These are phyloP conservation scores for Chorisops tibialis DNA, from an alignment of 2,888 invertebrate genomes.

Conservation along the genomic window DNA sequence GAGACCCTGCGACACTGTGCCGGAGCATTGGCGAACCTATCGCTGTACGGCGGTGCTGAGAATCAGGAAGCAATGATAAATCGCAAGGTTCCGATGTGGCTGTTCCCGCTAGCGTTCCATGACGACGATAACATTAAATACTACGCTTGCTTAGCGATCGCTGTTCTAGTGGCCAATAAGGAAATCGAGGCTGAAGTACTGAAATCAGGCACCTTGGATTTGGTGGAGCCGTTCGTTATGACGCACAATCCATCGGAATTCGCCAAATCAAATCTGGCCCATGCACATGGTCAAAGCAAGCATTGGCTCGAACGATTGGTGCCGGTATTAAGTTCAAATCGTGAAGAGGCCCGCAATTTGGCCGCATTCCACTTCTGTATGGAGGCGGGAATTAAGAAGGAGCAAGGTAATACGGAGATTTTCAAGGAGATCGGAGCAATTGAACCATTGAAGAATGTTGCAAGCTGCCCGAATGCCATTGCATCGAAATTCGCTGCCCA, in stretches of 20 bases:
- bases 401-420: conserved; percentile 85
- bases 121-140: conserved; percentile 96
- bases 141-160: conserved; percentile 97
- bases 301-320: conserved; percentile 91
- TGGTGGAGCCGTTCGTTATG: conserved; percentile 95
- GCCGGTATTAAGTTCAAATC: conserved; percentile 88
- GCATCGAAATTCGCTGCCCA: conserved; percentile 96
- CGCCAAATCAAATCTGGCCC: conserved; percentile 85
- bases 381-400: conserved; percentile 97
- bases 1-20: conserved; percentile 94
- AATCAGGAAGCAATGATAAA: conserved; percentile 98
- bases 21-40: conserved; percentile 92
- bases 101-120: conserved; percentile 95
- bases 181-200: conserved; percentile 96
- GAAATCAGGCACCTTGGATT: conserved; percentile 92
- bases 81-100: conserved; percentile 91
- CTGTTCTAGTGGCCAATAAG: conserved; percentile 93
- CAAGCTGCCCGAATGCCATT: conserved; percentile 95
- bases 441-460: conserved; percentile 91
- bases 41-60: conserved; percentile 93
- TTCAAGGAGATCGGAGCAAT: conserved; percentile 94
- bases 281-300: conserved; percentile 93
- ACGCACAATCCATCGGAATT: conserved; percentile 93
- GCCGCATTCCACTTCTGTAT: conserved; percentile 99
- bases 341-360: conserved; percentile 92